Conservation (phyloP, 2,113 vertebrate genomes). For the Solea solea region DNA sequence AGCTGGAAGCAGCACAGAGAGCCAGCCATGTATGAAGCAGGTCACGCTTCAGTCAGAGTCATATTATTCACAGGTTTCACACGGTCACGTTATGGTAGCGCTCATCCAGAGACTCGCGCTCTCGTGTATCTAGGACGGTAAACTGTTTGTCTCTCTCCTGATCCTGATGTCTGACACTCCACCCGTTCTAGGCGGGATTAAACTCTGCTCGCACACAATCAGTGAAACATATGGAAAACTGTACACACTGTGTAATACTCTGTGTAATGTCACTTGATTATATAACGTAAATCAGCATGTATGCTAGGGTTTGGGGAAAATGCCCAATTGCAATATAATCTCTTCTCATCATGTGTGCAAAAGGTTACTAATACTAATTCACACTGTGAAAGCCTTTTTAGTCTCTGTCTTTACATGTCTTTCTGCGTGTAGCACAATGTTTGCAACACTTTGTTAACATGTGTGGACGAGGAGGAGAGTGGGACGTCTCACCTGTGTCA, state of each 20-base stretch:
- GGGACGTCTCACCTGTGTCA: conserved; percentile 87
- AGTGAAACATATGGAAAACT: conserved; percentile 21
- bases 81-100: neutral
- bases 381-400: too few relatives aligned
- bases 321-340: too few relatives aligned
- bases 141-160: conserved; percentile 9
- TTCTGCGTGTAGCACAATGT: neutral
- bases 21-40: conserved; percentile 36
- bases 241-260: conserved; percentile 8
- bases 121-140: too few relatives aligned
- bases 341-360: too few relatives aligned
- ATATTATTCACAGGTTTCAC: conserved; percentile 19
- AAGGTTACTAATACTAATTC: too few relatives aligned
- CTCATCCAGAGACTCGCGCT: neutral
- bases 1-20: conserved; percentile 43
- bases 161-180: conserved; percentile 2
- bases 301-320: too few relatives aligned
- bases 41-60: conserved; percentile 23
- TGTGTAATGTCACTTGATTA: too few relatives aligned
- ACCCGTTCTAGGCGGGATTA: conserved; percentile 10
- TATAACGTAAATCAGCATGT: too few relatives aligned
- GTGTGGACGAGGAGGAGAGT: neutral
- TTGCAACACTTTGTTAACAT: too few relatives aligned
- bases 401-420: neutral
- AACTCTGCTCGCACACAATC: neutral